Base-by-base conservation (phyloP, 2,797 vertebrate genomes). In the Myiotriccus ornatus region DNA sequence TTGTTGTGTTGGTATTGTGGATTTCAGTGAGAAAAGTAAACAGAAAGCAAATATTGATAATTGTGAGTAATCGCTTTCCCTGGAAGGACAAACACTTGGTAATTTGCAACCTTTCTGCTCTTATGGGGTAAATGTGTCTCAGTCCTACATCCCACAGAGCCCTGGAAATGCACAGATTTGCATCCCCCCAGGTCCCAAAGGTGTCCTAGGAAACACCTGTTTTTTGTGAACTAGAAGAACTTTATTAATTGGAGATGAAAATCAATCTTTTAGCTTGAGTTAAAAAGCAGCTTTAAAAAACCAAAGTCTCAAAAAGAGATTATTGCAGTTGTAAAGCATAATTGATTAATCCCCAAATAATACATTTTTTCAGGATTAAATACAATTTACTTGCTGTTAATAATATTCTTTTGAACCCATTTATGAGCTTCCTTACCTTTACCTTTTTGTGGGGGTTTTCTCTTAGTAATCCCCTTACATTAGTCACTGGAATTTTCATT, bases 361-460 rank as follows among this genome's bases (percentile, higher is more conserved):
- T 52, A 84, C 3, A 35, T 83, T 87, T 93, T 93, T 59, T 91
- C 49, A 44, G 60, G 82, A 77, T 89, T 94, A 76, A 89, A 37
- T 56, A 44, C 49, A 34, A 49, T 74, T 85, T 94, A 0, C 25
- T 74, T 49, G 56, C 39, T 63, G 56, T 77, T 93, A 67, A 32
- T 83, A 70, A 52, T 52, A 25, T 21, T 73, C 46, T 67, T 84
- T 35, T n/a, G 79, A 80, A 64, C 15, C 70, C 12, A 11, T 25
- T 49, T 32, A 35, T 70, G 73, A 69, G 32, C 75, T 85, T 80
- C 73, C 56, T 74, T 87, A 56, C 79, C n/a, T 79, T 79, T 55
- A 50, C 41, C 22, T 62, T 41, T 62, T 41, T 1, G 1, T 17
- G 22, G 28, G 3, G 0, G 1, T 63, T 89, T 76, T 56, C 43